Conservation (phyloP, 2,888 invertebrate genomes). For the Gastrophysa polygoni region DNA sequence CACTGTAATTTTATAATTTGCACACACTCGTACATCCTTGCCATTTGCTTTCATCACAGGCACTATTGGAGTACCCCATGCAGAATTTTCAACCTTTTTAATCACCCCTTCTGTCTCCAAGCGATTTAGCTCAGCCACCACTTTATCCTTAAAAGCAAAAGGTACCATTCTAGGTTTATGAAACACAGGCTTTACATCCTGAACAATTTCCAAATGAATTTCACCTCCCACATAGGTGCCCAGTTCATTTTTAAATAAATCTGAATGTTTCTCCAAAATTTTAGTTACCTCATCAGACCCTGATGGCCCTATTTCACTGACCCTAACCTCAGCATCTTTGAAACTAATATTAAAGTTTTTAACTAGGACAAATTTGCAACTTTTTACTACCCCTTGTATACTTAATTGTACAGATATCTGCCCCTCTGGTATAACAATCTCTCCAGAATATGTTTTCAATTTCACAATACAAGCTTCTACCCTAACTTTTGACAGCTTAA, state of each 20-base stretch:
- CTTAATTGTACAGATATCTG: no score
- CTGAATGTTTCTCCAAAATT: constrained; percentile 3
- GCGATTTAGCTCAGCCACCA: constrained; percentile 19
- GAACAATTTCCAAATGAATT: constrained; percentile 14
- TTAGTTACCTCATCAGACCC: background rate
- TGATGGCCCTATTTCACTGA: background rate
- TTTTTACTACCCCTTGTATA: no score
- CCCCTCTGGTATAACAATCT: constrained; percentile 9
- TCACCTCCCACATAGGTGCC: constrained; percentile 10
- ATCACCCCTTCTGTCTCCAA: constrained; percentile 14
- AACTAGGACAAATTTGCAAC: no score
- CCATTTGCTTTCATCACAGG: constrained; percentile 25
- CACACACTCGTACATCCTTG: constrained; percentile 31
- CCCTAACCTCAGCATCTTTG: background rate
- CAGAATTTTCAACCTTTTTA: constrained; percentile 13
- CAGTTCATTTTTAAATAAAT: constrained; percentile 16
- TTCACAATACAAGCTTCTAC: background rate
- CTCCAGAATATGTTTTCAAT: constrained; percentile 12
- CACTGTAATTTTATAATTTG: constrained; percentile 44
- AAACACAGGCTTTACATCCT: constrained; percentile 13
- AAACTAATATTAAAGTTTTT: background rate
- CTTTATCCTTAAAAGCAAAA: constrained; percentile 14
- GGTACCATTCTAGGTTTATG: constrained; percentile 15
- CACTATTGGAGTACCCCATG: constrained; percentile 29
- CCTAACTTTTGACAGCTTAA: background rate